phyloP scores from a whole-genome alignment of 2,113 vertebrate species.

The Equus przewalskii region DNA sequence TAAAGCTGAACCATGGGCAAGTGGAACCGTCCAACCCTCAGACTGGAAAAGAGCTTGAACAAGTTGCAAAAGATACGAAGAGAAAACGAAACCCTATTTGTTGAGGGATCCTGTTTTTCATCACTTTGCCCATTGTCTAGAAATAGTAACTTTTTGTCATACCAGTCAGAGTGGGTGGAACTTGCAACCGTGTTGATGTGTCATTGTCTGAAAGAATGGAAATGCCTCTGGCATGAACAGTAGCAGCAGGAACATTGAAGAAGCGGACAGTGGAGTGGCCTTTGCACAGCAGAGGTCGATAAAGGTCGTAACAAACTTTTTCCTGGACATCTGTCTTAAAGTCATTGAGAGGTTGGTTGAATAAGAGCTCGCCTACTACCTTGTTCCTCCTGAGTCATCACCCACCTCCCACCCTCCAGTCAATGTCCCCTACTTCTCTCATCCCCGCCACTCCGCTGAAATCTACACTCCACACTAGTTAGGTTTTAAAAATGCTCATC shows the following conservation, averaged over 20 bases:
- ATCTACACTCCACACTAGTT: conserved; percentile 79
- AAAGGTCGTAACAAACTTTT: conserved; percentile 86
- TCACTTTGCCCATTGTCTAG: not conserved
- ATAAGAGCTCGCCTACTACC: conserved; percentile 82
- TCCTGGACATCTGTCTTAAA: conserved; percentile 82
- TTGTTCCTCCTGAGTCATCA: conserved; percentile 66
- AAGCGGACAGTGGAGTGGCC: conserved; percentile 76
- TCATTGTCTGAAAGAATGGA: conserved; percentile 64
- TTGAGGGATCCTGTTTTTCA: not conserved
- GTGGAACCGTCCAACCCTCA: not conserved
- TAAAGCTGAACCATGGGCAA: not conserved
- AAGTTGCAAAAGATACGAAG: conserved; percentile 61
- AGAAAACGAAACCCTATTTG: conserved; percentile 48
- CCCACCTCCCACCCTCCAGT: conserved; percentile 77
- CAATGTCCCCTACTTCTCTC: conserved; percentile 78
- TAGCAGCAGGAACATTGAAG: conserved; percentile 73
- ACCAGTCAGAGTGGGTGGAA: conserved; percentile 12
- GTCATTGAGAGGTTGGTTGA: conserved; percentile 82
- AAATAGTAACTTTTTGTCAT: conserved; percentile 62
- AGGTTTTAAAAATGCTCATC: conserved; percentile 76
- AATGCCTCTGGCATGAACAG: conserved; percentile 50
- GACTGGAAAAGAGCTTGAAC: conserved; percentile 62
- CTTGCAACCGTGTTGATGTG: conserved; percentile 58
- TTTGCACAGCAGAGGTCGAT: conserved; percentile 85
- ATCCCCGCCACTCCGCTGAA: conserved; percentile 64